Base-by-base conservation (phyloP, 2,888 invertebrate genomes). In the Pseudococcus longispinus region DNA sequence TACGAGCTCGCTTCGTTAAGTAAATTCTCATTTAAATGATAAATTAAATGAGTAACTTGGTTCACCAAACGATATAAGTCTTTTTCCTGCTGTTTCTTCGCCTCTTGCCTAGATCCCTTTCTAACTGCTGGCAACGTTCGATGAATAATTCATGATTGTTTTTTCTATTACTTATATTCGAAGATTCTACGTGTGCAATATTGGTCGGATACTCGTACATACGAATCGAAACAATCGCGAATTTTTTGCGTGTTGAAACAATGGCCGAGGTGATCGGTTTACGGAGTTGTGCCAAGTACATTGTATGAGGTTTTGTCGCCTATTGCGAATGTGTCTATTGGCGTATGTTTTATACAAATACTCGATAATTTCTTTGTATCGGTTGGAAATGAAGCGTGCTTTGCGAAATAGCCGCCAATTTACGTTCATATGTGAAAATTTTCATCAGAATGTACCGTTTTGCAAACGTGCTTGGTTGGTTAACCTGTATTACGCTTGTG, bases 11-110 rank as follows among this genome's bases (percentile, higher is more conserved):
- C 70, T 70, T 70, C 70, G 70, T 70, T 70, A 70, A 70, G 70
- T 70, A 70, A 70, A 70, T 70, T 70, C 29, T 29, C 29, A 70
- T 70, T 70, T 70, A 70, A 70, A 70, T 70, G 70, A 70, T 70
- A 29, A 70, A 70, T 70, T 70, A 70, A 70, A 70, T 70, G 70
- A 70, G 29, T 70, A 70, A 70, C 70, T 70, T 18, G 70, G 70
- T 70, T 70, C 29, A 29, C 70, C 70, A 70, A 70, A 70, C 70
- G 29, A 70, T 70, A 29, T 18, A 32, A 70, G 70, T 70, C 65
- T 70, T 29, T 70, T 18, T 18, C 29, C 20, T 70, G 1, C 20
- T 65, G 0, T 26, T 65, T 60, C 60, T 70, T 70, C 18, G 15
- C 18, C 15, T 70, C 60, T 55, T 55, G 20, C 23, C 9, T 60